A percentile compares a stretch with the other conserved stretches of the same genome.
Conservation (phyloP, 2,797 vertebrate species). For the Darevskia nairensis region DNA sequence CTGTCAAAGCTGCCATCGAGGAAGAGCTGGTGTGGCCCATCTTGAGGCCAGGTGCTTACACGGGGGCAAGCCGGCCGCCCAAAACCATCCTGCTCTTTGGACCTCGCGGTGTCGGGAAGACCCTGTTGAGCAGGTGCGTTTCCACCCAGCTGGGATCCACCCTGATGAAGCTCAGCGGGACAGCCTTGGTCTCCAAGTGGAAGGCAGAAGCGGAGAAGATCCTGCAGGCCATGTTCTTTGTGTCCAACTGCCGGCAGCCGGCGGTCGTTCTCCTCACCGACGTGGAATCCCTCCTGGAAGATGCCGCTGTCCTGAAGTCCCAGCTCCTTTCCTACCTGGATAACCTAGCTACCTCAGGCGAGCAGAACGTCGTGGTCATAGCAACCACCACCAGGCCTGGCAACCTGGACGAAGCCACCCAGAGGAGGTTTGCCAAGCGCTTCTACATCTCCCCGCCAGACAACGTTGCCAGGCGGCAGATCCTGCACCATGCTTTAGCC, state of each 20-base stretch:
- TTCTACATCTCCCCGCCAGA: conserved; percentile 91
- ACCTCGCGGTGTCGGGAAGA: conserved; percentile 89
- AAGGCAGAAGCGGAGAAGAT: conserved; percentile 91
- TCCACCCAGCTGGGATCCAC: conserved; percentile 92
- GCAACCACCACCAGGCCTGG: conserved; percentile 90
- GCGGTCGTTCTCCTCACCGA: conserved; percentile 91
- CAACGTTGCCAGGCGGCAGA: conserved; percentile 83
- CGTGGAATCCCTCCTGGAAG: conserved; percentile 84
- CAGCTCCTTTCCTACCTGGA: conserved; percentile 90
- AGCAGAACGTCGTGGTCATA: conserved; percentile 84
- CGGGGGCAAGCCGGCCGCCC: conserved; percentile 77
- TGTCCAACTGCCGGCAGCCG: conserved; percentile 86
- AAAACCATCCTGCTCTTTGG: conserved; percentile 92
- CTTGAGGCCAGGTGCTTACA: conserved; percentile 84
- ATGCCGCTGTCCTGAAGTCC: conserved; percentile 78
- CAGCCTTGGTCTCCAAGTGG: conserved; percentile 86
- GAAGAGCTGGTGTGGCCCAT: conserved; percentile 95
- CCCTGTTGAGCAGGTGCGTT: conserved; percentile 88
- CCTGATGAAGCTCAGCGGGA: conserved; percentile 86
- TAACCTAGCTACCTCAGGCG: conserved; percentile 78
- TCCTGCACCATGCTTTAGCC: conserved; percentile 88
- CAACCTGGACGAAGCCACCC: conserved; percentile 89
- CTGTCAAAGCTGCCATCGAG: conserved; percentile 90
- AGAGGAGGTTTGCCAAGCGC: conserved; percentile 89
- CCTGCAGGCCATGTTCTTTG: conserved; percentile 87